Conservation (phyloP, 2,888 invertebrate genomes). For the Patella depressa region DNA sequence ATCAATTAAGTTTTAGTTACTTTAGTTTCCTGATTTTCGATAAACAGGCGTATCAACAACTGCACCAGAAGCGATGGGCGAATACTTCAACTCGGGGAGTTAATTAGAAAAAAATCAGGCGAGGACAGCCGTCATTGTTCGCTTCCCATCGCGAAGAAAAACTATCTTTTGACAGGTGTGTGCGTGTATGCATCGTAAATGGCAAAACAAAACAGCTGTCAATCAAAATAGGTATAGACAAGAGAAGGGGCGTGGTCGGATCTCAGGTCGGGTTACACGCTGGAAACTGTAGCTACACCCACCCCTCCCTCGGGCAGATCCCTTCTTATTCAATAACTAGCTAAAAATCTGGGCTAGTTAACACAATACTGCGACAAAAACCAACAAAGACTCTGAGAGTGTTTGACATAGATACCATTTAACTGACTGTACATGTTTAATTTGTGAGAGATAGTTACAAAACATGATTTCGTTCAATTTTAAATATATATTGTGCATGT, state of each 20-base stretch:
- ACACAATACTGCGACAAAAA: neutral
- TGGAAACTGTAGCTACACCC: neutral
- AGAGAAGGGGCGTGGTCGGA: neutral
- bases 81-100: neutral
- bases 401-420: neutral
- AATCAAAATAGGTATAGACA: conserved; percentile 6
- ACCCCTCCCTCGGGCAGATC: conserved; percentile 1
- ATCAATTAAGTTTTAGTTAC: no score
- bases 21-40: no score
- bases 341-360: neutral
- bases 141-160: neutral
- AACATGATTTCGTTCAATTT: no score
- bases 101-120: neutral
- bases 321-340: conserved; percentile 9
- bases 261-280: neutral
- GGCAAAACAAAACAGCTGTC: conserved; percentile 9
- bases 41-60: no score
- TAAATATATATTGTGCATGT: no score
- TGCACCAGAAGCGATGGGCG: no score
- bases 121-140: neutral
- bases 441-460: neutral
- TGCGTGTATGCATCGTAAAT: conserved; percentile 7
- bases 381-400: neutral
- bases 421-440: neutral
- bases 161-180: conserved; percentile 10